These are phyloP conservation scores for Neoarius graeffei DNA, from an alignment of 2,113 vertebrate genomes.

Conservation along the genomic window DNA sequence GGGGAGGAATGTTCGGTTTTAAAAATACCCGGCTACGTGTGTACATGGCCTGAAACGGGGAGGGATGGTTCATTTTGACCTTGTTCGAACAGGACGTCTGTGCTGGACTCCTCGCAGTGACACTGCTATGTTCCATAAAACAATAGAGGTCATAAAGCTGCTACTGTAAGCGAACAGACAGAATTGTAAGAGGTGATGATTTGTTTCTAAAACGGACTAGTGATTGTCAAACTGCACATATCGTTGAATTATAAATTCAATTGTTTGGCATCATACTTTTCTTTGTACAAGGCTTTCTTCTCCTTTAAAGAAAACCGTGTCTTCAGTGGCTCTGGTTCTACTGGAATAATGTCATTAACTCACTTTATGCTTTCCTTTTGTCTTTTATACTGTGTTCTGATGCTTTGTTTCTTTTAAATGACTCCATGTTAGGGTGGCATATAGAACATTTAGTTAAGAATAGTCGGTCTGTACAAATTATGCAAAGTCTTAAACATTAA, in stretches of 20 bases:
- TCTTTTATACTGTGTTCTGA: conserved; percentile 23
- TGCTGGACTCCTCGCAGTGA: background rate
- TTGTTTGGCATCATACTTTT: background rate
- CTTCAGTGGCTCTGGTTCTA: background rate
- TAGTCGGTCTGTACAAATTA: conserved; percentile 43
- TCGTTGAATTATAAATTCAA: background rate
- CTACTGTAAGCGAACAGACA: background rate
- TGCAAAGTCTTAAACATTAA: conserved; percentile 46
- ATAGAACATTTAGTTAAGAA: background rate
- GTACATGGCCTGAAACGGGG: no score
- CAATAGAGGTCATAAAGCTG: background rate
- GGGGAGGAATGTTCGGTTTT: no score
- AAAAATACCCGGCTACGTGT: no score
- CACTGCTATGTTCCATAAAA: background rate
- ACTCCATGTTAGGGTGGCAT: background rate
- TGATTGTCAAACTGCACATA: background rate
- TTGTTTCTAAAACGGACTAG: background rate
- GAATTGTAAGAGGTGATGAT: background rate
- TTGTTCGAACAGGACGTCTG: background rate
- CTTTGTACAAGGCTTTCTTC: background rate
- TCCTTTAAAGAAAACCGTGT: background rate
- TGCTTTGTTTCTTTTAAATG: background rate
- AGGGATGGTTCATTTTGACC: background rate
- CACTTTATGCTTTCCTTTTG: background rate
- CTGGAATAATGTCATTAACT: background rate